phyloP scores from a whole-genome alignment of 2,113 vertebrate species.

The Thomomys bottae region DNA sequence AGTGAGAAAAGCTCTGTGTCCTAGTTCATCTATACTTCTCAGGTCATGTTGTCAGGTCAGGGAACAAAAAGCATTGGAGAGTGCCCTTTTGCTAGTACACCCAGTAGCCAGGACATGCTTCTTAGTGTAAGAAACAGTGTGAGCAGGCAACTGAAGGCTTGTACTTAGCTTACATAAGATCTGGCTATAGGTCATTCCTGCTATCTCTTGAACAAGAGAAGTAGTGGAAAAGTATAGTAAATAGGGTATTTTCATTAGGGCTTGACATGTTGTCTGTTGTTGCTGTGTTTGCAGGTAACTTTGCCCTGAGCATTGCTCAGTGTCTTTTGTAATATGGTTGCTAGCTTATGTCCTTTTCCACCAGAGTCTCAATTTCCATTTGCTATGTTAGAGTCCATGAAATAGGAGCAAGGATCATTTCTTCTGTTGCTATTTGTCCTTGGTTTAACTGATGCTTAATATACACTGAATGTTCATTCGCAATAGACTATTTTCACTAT shows the following conservation, averaged over 20 bases:
- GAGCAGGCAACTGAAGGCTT: background rate
- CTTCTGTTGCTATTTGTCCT: no score
- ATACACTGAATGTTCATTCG: no score
- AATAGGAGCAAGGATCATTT: background rate
- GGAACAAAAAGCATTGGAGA: background rate
- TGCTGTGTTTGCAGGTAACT: background rate
- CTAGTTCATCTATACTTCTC: slow-evolving; percentile 8
- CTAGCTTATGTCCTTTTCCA: background rate
- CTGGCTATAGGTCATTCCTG: background rate
- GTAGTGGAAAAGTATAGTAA: background rate
- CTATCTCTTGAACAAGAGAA: background rate
- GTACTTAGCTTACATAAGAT: background rate
- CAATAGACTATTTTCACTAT: no score
- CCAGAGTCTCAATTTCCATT: background rate
- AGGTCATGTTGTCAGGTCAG: slow-evolving; percentile 13
- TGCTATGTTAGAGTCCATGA: background rate
- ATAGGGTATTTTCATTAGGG: background rate
- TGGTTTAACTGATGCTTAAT: no score
- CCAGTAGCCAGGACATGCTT: background rate
- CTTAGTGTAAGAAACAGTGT: background rate
- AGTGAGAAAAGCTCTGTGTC: slow-evolving; percentile 13
- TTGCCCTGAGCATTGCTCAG: background rate
- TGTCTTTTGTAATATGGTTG: background rate
- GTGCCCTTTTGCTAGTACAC: background rate
- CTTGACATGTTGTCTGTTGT: background rate